A percentile compares a stretch with the other conserved stretches of the same genome.
Evolutionary conservation across 2,888 invertebrate species (phyloP).

Genomic region (Nephrotoma flavescens): DNA sequence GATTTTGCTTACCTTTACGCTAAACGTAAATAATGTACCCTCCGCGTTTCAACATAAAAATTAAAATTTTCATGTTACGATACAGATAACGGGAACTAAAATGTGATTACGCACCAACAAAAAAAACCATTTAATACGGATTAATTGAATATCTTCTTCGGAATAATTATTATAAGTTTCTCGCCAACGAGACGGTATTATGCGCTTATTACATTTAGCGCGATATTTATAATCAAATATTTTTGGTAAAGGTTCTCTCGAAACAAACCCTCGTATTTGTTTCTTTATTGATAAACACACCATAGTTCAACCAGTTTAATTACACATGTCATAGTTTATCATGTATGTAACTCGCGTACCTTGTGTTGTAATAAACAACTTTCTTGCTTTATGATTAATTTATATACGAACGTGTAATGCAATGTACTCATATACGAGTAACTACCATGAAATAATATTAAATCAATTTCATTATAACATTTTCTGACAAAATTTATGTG

Average conservation of each 20-base stretch:
- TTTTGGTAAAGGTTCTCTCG: neutral
- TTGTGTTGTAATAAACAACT: neutral
- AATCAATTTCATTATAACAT: neutral
- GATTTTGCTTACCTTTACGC: neutral
- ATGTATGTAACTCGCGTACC: neutral
- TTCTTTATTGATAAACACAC: neutral
- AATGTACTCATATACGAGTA: neutral
- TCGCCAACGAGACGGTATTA: neutral
- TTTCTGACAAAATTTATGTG: neutral
- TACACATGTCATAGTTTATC: neutral
- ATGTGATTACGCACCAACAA: neutral
- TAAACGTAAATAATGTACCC: neutral
- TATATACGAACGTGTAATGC: neutral
- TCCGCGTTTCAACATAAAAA: neutral
- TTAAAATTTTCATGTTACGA: neutral
- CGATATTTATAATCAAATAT: neutral
- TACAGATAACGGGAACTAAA: neutral
- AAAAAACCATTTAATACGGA: neutral
- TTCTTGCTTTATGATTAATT: neutral
- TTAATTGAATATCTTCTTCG: neutral
- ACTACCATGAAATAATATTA: neutral
- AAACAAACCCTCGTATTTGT: neutral
- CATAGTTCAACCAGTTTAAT: neutral
- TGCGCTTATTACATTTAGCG: neutral
- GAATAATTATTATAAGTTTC: neutral